A percentile compares a stretch with the other conserved stretches of the same genome.
phyloP scores from a whole-genome alignment of 2,113 vertebrate genomes.

The Megaceryle torquata region DNA sequence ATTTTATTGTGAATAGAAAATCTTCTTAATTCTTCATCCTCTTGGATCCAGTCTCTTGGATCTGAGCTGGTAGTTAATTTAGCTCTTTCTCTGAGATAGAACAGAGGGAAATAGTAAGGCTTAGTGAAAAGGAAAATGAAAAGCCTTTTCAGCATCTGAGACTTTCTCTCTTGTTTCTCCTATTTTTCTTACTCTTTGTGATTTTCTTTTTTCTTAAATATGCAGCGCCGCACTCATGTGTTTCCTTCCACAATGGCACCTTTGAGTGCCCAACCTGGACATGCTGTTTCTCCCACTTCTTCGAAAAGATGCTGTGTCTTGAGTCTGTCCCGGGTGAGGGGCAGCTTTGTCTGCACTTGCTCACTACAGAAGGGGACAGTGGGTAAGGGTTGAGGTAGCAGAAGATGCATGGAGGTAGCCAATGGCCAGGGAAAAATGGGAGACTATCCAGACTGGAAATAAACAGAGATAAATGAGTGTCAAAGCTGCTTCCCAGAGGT shows the following conservation, averaged over 20 bases:
- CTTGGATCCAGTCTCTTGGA: constrained; percentile 40
- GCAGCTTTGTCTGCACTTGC: background rate
- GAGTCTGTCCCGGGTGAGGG: background rate
- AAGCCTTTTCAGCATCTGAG: background rate
- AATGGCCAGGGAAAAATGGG: background rate
- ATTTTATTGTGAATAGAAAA: constrained; percentile 50
- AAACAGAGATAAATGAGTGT: background rate
- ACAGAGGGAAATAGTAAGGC: background rate
- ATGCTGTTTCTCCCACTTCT: background rate
- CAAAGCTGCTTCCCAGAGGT: background rate
- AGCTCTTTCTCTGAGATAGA: constrained; percentile 14
- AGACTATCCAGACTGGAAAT: background rate
- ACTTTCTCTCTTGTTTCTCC: background rate
- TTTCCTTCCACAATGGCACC: background rate
- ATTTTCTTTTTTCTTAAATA: background rate
- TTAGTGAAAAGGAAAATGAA: background rate
- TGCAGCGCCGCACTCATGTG: rapidly evolving
- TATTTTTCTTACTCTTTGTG: background rate
- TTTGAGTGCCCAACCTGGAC: background rate
- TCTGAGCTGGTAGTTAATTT: constrained; percentile 48
- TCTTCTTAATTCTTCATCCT: constrained; percentile 57
- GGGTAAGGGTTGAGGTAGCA: background rate
- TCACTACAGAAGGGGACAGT: background rate
- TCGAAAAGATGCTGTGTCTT: background rate
- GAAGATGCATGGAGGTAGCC: background rate